phyloP scores from a whole-genome alignment of 2,888 invertebrate species.

The Tromatobia lineatoria region DNA sequence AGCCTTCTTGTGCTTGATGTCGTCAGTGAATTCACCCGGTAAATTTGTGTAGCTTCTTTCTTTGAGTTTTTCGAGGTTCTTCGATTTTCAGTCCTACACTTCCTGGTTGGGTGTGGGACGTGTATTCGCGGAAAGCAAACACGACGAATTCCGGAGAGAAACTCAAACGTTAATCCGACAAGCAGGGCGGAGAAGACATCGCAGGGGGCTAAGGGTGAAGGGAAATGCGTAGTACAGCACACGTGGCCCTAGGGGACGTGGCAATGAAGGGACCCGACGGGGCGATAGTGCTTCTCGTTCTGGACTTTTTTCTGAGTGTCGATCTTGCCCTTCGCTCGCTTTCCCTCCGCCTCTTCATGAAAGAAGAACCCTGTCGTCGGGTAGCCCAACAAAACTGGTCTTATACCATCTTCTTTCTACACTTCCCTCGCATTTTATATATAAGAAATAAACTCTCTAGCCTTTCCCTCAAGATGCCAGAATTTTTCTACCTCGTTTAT shows the following conservation, averaged over 20 bases:
- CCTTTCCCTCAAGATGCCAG: conserved; percentile 31
- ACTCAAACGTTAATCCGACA: conserved; percentile 59
- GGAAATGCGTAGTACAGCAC: conserved; percentile 34
- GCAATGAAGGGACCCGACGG: conserved; percentile 19
- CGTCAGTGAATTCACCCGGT: conserved; percentile 41
- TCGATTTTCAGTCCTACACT: conserved; percentile 14
- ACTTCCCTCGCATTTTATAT: conserved; percentile 16
- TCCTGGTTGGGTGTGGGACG: neutral
- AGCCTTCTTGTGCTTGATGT: conserved; percentile 28
- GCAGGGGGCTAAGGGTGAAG: conserved; percentile 45
- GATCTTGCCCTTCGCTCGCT: conserved; percentile 42
- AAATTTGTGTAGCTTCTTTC: conserved; percentile 42
- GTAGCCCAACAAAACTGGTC: conserved; percentile 41
- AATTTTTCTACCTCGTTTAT: conserved; percentile 48
- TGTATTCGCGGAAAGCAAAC: conserved; percentile 41
- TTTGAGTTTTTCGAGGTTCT: conserved; percentile 45
- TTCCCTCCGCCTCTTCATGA: conserved; percentile 21
- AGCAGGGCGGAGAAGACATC: conserved; percentile 24
- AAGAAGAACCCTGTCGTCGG: conserved; percentile 55
- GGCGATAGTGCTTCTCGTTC: conserved; percentile 46
- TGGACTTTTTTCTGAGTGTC: conserved; percentile 28
- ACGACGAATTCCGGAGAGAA: conserved; percentile 33
- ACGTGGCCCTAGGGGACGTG: conserved; percentile 39
- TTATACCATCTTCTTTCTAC: conserved; percentile 17
- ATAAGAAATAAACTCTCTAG: conserved; percentile 48